Evolutionary conservation across 2,113 vertebrate species (phyloP).

Genomic region (Cololabis saira): DNA sequence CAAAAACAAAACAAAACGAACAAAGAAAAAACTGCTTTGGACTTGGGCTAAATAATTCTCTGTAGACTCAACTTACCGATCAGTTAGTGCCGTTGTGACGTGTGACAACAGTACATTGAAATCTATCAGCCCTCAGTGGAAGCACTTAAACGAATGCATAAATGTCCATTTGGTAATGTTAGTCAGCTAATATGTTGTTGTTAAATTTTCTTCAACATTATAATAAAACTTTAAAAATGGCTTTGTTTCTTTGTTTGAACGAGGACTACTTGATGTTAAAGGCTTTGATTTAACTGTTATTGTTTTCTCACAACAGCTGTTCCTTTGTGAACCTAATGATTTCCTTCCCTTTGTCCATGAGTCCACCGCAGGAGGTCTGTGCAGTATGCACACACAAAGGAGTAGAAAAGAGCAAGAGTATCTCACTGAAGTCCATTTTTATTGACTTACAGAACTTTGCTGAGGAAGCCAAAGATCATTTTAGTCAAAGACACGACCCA

Average conservation of each 20-base stretch:
- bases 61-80: too few species aligned
- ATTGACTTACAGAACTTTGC: slow-evolving; percentile 3
- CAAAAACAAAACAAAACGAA: too few species aligned
- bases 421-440: slow-evolving; percentile 24
- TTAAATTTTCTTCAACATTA: not conserved
- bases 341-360: slow-evolving; percentile 53
- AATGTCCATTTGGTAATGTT: too few species aligned
- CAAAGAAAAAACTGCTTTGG: too few species aligned
- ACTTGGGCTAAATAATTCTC: too few species aligned
- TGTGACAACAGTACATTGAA: too few species aligned
- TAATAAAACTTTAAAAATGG: not conserved
- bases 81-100: too few species aligned
- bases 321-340: slow-evolving; percentile 60
- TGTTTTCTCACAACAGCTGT: slow-evolving; percentile 45
- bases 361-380: slow-evolving; percentile 27
- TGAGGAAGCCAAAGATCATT: slow-evolving; percentile 15
- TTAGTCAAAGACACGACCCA: slow-evolving; percentile 19
- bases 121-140: too few species aligned
- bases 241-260: slow-evolving; percentile 3
- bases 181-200: too few species aligned
- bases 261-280: slow-evolving; percentile 5
- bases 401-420: slow-evolving; percentile 8
- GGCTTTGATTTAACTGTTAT: slow-evolving; percentile 48
- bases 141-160: too few species aligned
- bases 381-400: slow-evolving; percentile 8